Base-by-base conservation (phyloP, 2,113 vertebrate species). In the Menidia beryllina region DNA sequence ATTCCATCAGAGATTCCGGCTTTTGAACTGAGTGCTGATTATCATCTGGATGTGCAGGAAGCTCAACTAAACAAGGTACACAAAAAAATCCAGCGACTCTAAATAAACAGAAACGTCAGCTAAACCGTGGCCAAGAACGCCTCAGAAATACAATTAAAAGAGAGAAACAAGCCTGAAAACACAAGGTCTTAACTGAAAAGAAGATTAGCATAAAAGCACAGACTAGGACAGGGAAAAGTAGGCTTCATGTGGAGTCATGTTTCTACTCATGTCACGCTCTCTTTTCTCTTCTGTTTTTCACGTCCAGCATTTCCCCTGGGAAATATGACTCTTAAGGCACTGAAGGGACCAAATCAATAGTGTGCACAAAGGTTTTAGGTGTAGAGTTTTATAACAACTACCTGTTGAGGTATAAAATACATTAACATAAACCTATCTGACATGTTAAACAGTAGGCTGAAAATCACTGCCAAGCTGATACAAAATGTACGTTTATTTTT, bases 291-390 rank as follows among this genome's bases (percentile, higher is more conserved):
- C 10, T 3, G 7, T 56, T 48, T 20, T 61, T 61, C n/a, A 20
- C 11, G 20, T 23, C 14, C 10, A n/a, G 7, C 23, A 51, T 23
- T 6, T 25, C 30, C 21, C 12, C 8, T n/a, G 45, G 59, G 45
- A 62, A 62, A 62, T 49, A 62, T 62, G 13, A 25, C 39, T 26
- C 24, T 45, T 59, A 11, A 43, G 21, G 17, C 23, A 20, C 55
- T 21, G 15, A 34, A 23, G 13, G 5, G 20, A 12, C 36, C 21
- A 2, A 41, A 25, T 60, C 57, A n/a, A 27, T 19, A 26, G 15
- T 47, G 56, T 19, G n/a, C 50, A 26, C 24, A 52, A 17, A 24
- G 50, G 50, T n/a, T n/a, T n/a, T n/a, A n/a, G n/a, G n/a, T n/a
- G n/a, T n/a, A n/a, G n/a, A n/a, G n/a, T n/a, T n/a, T n/a, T n/a